A percentile compares a stretch with the other conserved stretches of the same genome.
Conservation (phyloP, 2,888 invertebrate species). For the Lacanobia oleracea region DNA sequence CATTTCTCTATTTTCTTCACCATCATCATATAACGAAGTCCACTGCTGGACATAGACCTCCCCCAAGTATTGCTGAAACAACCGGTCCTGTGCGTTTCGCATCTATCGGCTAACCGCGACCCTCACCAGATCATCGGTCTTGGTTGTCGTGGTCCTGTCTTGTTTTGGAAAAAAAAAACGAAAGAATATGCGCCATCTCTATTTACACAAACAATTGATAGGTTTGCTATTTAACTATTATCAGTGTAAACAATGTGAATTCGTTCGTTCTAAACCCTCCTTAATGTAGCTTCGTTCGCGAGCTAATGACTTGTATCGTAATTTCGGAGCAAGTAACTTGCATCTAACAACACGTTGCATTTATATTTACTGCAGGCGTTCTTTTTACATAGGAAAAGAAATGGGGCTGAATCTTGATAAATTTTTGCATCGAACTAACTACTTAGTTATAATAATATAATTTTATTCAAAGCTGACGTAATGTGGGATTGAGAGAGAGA, state of each 20-base stretch:
- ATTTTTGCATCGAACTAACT: background rate
- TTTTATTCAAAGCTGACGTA: background rate
- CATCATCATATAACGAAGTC: too few species aligned
- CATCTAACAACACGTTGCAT: conserved; percentile 25
- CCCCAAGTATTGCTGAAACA: too few species aligned
- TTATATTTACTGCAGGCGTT: conserved; percentile 33
- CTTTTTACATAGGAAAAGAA: background rate
- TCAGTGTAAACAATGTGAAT: background rate
- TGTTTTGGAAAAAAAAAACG: too few species aligned
- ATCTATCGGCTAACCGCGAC: too few species aligned
- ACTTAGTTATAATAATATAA: background rate
- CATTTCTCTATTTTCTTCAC: background rate
- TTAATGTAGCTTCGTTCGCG: conserved; percentile 5
- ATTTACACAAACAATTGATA: background rate
- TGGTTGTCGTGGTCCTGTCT: too few species aligned
- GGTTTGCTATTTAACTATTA: too few species aligned
- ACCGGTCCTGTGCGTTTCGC: too few species aligned
- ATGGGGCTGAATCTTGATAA: conserved; percentile 8
- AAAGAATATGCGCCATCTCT: background rate
- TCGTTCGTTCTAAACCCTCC: background rate
- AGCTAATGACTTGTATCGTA: conserved; percentile 26
- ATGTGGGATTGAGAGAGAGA: background rate
- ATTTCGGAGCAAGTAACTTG: conserved; percentile 29
- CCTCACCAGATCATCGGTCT: too few species aligned
- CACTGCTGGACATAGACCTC: too few species aligned